Evolutionary conservation across 1,140 invertebrate species (phyloP).

Genomic region (Catajapyx aquilonaris): DNA sequence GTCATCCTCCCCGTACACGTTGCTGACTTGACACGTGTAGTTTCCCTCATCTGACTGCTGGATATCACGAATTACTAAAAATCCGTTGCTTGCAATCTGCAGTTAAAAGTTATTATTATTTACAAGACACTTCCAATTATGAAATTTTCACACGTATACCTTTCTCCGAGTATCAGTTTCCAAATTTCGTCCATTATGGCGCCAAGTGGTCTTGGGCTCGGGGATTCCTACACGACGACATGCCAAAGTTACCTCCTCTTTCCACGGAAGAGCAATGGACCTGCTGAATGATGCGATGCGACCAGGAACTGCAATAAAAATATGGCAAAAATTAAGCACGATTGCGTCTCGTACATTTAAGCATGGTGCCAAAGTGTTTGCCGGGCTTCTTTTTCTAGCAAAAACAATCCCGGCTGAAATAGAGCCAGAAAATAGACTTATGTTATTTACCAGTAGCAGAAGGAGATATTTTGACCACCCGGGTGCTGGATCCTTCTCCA

Average conservation of each 20-base stretch:
- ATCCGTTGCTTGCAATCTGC: conserved; percentile 28
- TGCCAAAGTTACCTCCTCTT: conserved; percentile 52
- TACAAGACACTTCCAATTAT: too few relatives aligned
- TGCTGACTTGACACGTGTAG: conserved; percentile 69
- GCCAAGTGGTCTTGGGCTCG: conserved; percentile 46
- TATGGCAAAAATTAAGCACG: conserved; percentile 5
- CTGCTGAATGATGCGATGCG: conserved; percentile 60
- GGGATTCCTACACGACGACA: conserved; percentile 63
- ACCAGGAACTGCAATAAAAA: conserved; percentile 38
- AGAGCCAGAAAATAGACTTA: too few relatives aligned
- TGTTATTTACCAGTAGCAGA: conserved; percentile 55
- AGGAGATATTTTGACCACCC: conserved; percentile 48
- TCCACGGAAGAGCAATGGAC: conserved; percentile 57
- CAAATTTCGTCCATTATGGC: conserved; percentile 40
- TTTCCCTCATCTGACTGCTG: conserved; percentile 68
- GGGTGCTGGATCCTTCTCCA: conserved; percentile 56
- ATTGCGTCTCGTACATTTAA: too few relatives aligned
- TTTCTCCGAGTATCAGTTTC: conserved; percentile 18
- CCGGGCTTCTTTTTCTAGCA: too few relatives aligned
- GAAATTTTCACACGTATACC: neutral
- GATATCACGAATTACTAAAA: conserved; percentile 44
- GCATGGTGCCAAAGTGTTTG: too few relatives aligned
- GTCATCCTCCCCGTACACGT: conserved; percentile 60
- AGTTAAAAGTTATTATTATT: neutral
- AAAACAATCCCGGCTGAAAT: too few relatives aligned